These are phyloP conservation scores for Cephus nigrinus DNA, from an alignment of 2,888 invertebrate genomes.

Conservation along the genomic window DNA sequence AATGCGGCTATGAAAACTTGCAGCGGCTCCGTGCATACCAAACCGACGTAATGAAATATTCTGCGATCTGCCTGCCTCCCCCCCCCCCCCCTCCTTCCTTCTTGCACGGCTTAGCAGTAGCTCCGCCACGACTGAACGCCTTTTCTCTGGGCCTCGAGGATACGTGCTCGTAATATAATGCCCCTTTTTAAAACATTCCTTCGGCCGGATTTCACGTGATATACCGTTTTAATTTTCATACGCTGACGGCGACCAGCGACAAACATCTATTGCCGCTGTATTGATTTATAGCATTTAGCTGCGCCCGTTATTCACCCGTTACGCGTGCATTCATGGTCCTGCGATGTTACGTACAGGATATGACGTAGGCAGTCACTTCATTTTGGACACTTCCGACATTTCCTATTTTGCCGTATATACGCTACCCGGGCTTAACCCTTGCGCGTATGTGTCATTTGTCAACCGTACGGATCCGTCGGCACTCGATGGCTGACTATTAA, in stretches of 20 bases:
- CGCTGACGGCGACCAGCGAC: slow-evolving; percentile 38
- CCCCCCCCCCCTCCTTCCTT: neutral
- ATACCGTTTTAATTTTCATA: slow-evolving; percentile 62
- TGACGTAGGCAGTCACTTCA: too few species aligned
- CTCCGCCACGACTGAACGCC: slow-evolving; percentile 21
- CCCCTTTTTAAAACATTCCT: slow-evolving; percentile 46
- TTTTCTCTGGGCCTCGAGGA: slow-evolving; percentile 3
- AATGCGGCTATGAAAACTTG: neutral
- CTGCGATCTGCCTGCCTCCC: slow-evolving; percentile 7
- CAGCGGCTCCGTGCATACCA: slow-evolving; percentile 10
- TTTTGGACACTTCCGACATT: too few species aligned
- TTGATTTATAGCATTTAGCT: slow-evolving; percentile 47
- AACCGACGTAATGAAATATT: slow-evolving; percentile 27
- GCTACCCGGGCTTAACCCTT: too few species aligned
- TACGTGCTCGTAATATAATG: slow-evolving; percentile 38
- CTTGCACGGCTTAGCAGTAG: slow-evolving; percentile 7
- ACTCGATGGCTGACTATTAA: too few species aligned
- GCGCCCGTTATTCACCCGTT: neutral
- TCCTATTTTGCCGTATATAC: too few species aligned
- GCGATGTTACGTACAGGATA: too few species aligned
- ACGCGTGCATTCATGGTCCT: too few species aligned
- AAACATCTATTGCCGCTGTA: slow-evolving; percentile 49
- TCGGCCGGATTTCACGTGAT: slow-evolving; percentile 48
- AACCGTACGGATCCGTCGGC: too few species aligned
- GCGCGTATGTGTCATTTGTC: too few species aligned